Evolutionary conservation across 2,113 vertebrate genomes (phyloP).

Genomic region (Ictidomys tridecemlineatus): DNA sequence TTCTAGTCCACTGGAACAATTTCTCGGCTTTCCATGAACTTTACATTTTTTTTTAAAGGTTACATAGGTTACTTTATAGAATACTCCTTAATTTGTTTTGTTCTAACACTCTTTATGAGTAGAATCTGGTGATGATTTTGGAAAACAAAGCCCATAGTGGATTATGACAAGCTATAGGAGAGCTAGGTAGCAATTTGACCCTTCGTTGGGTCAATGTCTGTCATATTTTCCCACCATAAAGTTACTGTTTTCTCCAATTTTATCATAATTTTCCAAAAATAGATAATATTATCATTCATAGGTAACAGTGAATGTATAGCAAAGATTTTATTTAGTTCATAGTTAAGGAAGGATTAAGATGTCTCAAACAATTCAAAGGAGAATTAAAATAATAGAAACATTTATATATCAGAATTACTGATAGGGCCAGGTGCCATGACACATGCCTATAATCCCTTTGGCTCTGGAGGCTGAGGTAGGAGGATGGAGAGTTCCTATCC

Average conservation of each 20-base stretch:
- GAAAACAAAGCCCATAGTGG: not conserved
- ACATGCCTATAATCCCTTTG: too few relatives aligned
- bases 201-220: not conserved
- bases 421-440: too few relatives aligned
- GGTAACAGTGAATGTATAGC: not conserved
- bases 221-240: not conserved
- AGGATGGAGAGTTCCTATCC: too few relatives aligned
- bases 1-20: not conserved
- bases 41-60: not conserved
- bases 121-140: not conserved
- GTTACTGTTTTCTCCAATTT: not conserved
- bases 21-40: not conserved
- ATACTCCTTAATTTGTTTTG: not conserved
- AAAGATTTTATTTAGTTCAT: conserved; percentile 16
- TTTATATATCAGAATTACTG: not conserved
- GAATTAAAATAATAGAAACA: not conserved
- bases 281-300: not conserved
- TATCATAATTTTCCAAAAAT: conserved; percentile 2
- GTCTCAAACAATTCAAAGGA: not conserved
- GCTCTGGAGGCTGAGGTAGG: too few relatives aligned
- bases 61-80: not conserved
- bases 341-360: not conserved
- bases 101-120: not conserved
- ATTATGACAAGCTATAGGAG: not conserved
- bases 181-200: not conserved